phyloP scores from a whole-genome alignment of 2,888 invertebrate species.

The Pharmacophagus antenor region DNA sequence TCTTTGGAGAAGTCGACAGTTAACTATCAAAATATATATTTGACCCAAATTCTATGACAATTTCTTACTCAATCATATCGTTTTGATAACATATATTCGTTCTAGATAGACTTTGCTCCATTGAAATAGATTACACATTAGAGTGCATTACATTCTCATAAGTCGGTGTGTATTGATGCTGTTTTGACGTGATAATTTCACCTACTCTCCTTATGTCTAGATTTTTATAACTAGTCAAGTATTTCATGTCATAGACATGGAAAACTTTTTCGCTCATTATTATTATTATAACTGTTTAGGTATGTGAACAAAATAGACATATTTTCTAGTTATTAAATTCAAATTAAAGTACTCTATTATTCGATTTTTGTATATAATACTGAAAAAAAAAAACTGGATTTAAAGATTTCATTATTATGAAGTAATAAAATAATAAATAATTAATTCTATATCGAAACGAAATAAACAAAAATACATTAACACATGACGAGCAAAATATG shows the following conservation, averaged over 20 bases:
- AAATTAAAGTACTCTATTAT: too few relatives aligned
- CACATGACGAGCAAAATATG: neutral
- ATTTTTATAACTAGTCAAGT: constrained; percentile 32
- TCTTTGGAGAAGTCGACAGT: constrained; percentile 43
- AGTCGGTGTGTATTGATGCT: constrained; percentile 45
- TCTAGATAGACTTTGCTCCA: constrained; percentile 36
- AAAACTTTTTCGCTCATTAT: constrained; percentile 2
- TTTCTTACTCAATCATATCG: constrained; percentile 50
- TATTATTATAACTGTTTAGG: too few relatives aligned
- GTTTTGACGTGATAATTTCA: constrained; percentile 44
- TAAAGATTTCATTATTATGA: too few relatives aligned
- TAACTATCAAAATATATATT: constrained; percentile 57
- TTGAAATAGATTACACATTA: constrained; percentile 41
- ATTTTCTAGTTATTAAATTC: too few relatives aligned
- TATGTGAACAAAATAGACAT: too few relatives aligned
- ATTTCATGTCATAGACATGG: constrained; percentile 14
- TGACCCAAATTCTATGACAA: constrained; percentile 63
- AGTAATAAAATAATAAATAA: too few relatives aligned
- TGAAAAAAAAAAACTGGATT: too few relatives aligned
- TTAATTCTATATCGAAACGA: too few relatives aligned
- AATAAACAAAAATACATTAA: neutral
- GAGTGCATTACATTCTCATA: constrained; percentile 24
- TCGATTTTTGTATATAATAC: too few relatives aligned
- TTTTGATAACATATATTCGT: constrained; percentile 46
- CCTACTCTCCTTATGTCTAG: constrained; percentile 49